These are phyloP conservation scores for Eumaeus atala DNA, from an alignment of 1,140 invertebrate species.

Conservation along the genomic window DNA sequence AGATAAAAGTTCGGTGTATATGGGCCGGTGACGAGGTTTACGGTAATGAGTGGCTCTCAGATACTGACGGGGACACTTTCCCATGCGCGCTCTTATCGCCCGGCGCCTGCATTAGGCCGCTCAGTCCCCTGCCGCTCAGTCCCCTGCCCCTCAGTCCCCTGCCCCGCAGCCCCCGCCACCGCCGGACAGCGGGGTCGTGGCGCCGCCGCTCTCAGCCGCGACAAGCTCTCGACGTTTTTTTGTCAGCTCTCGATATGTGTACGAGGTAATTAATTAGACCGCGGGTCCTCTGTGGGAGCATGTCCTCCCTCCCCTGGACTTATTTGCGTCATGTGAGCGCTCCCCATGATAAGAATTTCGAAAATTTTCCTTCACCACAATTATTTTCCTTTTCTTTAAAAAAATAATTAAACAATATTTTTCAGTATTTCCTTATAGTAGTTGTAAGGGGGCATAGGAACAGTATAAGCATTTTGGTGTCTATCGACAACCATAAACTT, in stretches of 20 bases:
- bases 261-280: slow-evolving; percentile 57
- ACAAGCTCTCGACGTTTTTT: slow-evolving; percentile 38
- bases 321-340: too few relatives aligned
- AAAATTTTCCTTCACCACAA: too few relatives aligned
- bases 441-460: too few relatives aligned
- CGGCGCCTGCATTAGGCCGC: slow-evolving; percentile 45
- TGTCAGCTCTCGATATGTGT: slow-evolving; percentile 38
- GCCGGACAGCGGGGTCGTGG: slow-evolving; percentile 30
- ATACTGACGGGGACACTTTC: slow-evolving; percentile 39
- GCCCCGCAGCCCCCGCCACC: slow-evolving; percentile 14
- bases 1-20: slow-evolving; percentile 6
- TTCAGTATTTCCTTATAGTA: too few relatives aligned
- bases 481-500: too few relatives aligned
- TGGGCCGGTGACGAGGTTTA: slow-evolving; percentile 10
- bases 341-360: too few relatives aligned
- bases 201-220: slow-evolving; percentile 51
- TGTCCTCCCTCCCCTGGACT: background rate
- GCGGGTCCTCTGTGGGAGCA: slow-evolving; percentile 17
- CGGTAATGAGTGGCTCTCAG: slow-evolving; percentile 13
- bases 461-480: too few relatives aligned
- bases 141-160: slow-evolving; percentile 14
- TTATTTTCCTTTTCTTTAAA: too few relatives aligned
- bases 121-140: slow-evolving; percentile 15
- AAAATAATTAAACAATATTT: too few relatives aligned
- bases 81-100: slow-evolving; percentile 31